Conservation (phyloP, 2,113 vertebrate genomes). For the Pseudopipra pipra region DNA sequence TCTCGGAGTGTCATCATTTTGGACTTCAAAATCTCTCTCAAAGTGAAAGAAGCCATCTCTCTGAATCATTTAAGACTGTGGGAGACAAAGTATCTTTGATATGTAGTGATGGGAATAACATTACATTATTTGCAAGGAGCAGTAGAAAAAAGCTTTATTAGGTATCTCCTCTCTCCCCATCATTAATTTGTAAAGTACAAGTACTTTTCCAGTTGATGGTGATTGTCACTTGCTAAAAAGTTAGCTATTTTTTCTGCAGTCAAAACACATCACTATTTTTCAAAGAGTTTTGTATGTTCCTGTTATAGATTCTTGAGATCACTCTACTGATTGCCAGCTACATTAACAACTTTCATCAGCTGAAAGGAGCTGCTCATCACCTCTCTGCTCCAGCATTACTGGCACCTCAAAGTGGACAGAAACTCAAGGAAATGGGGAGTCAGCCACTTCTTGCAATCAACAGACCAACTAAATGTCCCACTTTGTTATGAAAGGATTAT, state of each 20-base stretch:
- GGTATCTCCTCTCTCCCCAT: neutral
- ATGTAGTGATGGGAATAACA: neutral
- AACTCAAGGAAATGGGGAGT: conserved; percentile 79
- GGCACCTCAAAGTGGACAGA: conserved; percentile 75
- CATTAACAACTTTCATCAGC: conserved; percentile 90
- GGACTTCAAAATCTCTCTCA: neutral
- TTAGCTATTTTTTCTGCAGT: conserved; percentile 54
- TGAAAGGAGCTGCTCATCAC: conserved; percentile 87
- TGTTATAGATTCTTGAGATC: conserved; percentile 89
- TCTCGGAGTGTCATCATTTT: neutral
- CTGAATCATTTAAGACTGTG: neutral
- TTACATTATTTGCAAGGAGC: neutral
- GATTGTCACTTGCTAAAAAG: conserved; percentile 51
- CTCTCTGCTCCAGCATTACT: conserved; percentile 88
- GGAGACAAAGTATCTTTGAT: neutral
- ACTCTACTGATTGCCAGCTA: conserved; percentile 92
- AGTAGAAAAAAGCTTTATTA: neutral
- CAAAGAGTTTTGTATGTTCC: conserved; percentile 49
- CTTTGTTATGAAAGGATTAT: conserved; percentile 81
- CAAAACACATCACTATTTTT: conserved; percentile 62
- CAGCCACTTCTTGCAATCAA: conserved; percentile 76
- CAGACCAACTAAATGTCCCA: conserved; percentile 90
- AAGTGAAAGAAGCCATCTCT: neutral
- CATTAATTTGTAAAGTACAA: conserved; percentile 41
- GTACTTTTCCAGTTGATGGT: conserved; percentile 42